Percentiles rank a stretch among this genome's conserved stretches.
Conservation (phyloP, 2,113 vertebrate species). For the Lophura nycthemera region DNA sequence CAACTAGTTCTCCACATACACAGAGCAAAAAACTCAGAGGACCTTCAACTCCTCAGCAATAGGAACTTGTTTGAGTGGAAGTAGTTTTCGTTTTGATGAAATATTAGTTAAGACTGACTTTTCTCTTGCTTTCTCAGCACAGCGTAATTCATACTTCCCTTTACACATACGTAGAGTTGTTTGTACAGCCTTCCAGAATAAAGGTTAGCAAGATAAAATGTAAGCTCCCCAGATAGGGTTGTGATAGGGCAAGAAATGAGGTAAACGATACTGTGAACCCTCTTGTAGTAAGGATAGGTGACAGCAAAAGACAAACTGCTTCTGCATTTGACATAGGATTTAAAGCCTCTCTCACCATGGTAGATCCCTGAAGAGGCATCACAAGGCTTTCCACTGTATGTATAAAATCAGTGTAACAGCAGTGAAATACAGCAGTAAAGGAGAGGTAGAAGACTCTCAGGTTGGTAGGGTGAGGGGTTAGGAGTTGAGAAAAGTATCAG, state of each 20-base stretch:
- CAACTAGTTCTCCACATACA: accelerated
- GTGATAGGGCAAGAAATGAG: neutral
- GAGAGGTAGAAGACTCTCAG: neutral
- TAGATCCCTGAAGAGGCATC: neutral
- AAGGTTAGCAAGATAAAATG: neutral
- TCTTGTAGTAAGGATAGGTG: neutral
- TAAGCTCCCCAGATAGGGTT: neutral
- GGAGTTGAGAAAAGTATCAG: neutral
- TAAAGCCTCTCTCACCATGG: neutral
- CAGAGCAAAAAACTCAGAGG: neutral
- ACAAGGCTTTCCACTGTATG: neutral
- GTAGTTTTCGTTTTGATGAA: neutral
- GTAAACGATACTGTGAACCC: neutral
- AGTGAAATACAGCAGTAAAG: neutral
- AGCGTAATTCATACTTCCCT: neutral
- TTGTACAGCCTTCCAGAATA: neutral
- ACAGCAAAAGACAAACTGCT: neutral
- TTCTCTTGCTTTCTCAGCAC: neutral
- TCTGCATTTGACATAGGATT: neutral
- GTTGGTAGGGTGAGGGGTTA: neutral
- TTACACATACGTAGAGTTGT: neutral
- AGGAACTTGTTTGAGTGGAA: neutral
- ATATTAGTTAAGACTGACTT: neutral
- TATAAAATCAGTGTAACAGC: neutral
- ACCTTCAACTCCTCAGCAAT: neutral